Conservation (phyloP, 1,140 invertebrate species). For the Oryctes rhinoceros region DNA sequence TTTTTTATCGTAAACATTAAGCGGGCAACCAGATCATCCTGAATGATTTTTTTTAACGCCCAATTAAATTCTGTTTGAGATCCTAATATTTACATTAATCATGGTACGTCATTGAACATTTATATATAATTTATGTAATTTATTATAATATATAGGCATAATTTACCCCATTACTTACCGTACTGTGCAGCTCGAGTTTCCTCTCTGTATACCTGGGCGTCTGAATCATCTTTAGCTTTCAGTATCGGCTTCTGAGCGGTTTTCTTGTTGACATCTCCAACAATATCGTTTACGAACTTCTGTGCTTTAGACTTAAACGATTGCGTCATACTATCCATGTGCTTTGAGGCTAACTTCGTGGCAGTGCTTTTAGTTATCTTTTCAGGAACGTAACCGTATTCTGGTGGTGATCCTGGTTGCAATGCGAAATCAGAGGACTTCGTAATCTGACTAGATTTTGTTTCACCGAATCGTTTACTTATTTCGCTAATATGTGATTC, state of each 20-base stretch:
- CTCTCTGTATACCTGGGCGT: constrained; percentile 75
- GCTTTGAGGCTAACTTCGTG: constrained; percentile 67
- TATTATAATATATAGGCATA: not conserved
- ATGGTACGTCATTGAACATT: not conserved
- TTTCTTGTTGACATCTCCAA: constrained; percentile 66
- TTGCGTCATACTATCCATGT: constrained; percentile 73
- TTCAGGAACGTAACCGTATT: constrained; percentile 66
- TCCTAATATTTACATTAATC: not conserved
- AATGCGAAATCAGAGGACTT: constrained; percentile 50
- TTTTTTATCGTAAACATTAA: too few relatives aligned
- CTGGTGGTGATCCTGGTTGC: constrained; percentile 68
- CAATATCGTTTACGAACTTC: constrained; percentile 73
- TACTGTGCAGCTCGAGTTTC: constrained; percentile 75
- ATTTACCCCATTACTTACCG: constrained; percentile 66
- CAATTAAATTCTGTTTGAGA: too few relatives aligned
- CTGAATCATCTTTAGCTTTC: constrained; percentile 63
- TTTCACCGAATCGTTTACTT: constrained; percentile 51
- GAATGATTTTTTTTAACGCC: too few relatives aligned
- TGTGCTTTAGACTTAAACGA: constrained; percentile 76
- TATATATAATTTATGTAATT: too few relatives aligned
- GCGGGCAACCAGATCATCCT: too few relatives aligned
- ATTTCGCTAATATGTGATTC: constrained; percentile 47
- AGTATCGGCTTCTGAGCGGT: constrained; percentile 66
- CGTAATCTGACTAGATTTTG: constrained; percentile 50
- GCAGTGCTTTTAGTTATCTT: constrained; percentile 62